Conservation (phyloP, 2,888 invertebrate genomes). For the Andrena hattorfiana region DNA sequence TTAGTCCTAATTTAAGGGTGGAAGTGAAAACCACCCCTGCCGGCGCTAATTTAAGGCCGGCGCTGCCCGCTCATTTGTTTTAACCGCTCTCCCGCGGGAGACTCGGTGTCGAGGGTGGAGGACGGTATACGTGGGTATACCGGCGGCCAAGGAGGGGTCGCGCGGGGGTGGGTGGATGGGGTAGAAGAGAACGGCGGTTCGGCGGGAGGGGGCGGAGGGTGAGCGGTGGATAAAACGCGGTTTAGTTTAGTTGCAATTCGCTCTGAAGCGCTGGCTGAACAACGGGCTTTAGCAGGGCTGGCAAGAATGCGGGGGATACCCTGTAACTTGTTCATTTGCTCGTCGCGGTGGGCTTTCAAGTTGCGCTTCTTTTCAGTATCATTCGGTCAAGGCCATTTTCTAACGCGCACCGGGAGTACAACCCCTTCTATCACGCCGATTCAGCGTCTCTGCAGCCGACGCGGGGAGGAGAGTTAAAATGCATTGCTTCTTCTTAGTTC, state of each 20-base stretch:
- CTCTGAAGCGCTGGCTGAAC: conserved; percentile 63
- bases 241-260: conserved; percentile 79
- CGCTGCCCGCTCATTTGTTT: conserved; percentile 84
- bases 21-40: conserved; percentile 84
- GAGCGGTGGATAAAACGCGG: conserved; percentile 68
- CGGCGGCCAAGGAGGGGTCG: conserved; percentile 19
- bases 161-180: conserved; percentile 3
- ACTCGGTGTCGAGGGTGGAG: conserved; percentile 63
- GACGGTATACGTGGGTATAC: conserved; percentile 52
- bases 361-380: conserved; percentile 57
- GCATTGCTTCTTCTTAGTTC: no score
- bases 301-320: conserved; percentile 53
- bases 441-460: no score
- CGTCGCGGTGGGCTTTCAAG: conserved; percentile 40
- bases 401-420: conserved; percentile 23
- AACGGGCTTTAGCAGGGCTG: conserved; percentile 63
- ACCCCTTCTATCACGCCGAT: no score
- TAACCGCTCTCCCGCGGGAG: conserved; percentile 81
- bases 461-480: no score
- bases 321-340: conserved; percentile 54
- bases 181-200: conserved; percentile 40
- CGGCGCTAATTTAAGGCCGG: conserved; percentile 84
- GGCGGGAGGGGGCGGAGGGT: conserved; percentile 18
- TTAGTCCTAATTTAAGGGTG: conserved; percentile 85
- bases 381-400: conserved; percentile 62